Percentiles rank a stretch among this genome's conserved stretches.
Conservation (phyloP, 1,140 invertebrate genomes). For the Cotesia vestalis region DNA sequence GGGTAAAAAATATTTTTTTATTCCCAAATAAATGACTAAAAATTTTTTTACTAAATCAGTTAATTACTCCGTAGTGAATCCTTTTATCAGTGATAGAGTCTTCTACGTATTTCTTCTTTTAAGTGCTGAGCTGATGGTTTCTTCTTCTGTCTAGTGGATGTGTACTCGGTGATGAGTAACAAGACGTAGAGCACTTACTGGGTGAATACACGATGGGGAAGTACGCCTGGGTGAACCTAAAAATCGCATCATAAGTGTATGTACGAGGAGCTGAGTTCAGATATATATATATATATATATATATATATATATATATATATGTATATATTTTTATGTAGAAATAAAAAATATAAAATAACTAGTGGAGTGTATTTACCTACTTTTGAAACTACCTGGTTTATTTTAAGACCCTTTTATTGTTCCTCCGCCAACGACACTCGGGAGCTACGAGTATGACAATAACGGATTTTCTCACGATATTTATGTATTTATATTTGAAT, state of each 20-base stretch:
- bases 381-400: no score
- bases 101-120: no score
- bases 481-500: background rate
- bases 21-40: no score
- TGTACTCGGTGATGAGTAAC: background rate
- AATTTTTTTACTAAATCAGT: no score
- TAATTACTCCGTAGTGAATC: no score
- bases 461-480: constrained; percentile 34
- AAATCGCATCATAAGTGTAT: constrained; percentile 10
- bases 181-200: background rate
- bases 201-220: constrained; percentile 23
- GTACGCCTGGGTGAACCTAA: constrained; percentile 17
- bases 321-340: background rate
- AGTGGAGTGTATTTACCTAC: no score
- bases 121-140: background rate
- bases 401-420: no score
- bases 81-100: no score
- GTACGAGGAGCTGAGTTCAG: background rate
- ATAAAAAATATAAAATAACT: no score
- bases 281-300: constrained; percentile 8
- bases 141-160: background rate
- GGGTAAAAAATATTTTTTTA: no score
- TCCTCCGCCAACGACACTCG: no score
- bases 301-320: constrained; percentile 8
- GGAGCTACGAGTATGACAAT: background rate